Conservation (phyloP, 2,888 invertebrate genomes). For the Fragum whitleyi region DNA sequence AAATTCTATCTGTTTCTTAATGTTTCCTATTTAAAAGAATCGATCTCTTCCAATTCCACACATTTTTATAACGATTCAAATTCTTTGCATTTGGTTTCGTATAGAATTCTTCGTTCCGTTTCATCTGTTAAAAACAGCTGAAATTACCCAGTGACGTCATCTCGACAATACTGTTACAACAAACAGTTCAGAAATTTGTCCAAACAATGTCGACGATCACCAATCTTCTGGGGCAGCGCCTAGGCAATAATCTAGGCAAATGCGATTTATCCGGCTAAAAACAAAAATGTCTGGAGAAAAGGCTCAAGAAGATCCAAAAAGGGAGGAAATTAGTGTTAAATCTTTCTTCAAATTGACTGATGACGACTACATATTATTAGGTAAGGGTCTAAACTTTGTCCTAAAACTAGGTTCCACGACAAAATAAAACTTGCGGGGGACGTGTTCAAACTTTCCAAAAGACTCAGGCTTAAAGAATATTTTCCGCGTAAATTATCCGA, state of each 20-base stretch:
- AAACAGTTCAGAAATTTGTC: background rate
- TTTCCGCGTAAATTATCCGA: background rate
- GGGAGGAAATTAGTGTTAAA: slow-evolving; percentile 28
- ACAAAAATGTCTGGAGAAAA: slow-evolving; percentile 8
- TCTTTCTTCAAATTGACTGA: slow-evolving; percentile 23
- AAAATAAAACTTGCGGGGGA: slow-evolving; percentile 37
- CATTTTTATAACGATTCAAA: no score
- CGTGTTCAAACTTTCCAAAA: slow-evolving; percentile 23
- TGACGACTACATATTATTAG: slow-evolving; percentile 34
- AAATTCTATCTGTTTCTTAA: no score
- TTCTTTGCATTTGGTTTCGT: no score
- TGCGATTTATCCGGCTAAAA: background rate
- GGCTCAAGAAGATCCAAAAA: no score
- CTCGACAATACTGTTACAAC: slow-evolving; percentile 1
- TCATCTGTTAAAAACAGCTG: no score
- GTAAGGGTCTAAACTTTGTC: slow-evolving; percentile 39
- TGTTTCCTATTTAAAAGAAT: no score
- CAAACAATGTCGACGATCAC: background rate
- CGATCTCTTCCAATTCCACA: no score
- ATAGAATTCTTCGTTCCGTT: no score
- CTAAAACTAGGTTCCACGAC: slow-evolving; percentile 26
- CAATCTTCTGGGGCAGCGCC: background rate
- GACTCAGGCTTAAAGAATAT: slow-evolving; percentile 30
- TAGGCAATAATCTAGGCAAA: background rate
- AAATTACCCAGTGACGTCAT: no score